Base-by-base conservation (phyloP, 2,113 vertebrate genomes). In the Lota lota region DNA sequence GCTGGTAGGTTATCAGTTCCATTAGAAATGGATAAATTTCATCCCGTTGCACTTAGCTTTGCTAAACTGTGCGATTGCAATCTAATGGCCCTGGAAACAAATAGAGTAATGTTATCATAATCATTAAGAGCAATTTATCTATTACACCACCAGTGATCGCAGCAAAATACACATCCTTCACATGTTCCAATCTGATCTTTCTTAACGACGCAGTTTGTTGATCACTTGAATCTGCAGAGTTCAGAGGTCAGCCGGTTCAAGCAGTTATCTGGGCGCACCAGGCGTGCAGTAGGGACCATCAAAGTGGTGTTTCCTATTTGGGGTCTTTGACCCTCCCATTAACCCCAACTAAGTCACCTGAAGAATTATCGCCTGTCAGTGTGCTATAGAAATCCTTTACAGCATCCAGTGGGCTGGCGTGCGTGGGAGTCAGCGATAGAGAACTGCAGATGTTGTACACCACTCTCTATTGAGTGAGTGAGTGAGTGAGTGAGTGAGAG, bases 261-360 rank as follows among this genome's bases (percentile, higher is more conserved):
- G 88, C 78, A 24, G 85, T 86, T 92, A 92, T 92, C 91, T 89
- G 87, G 22, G 62, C 1, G 73, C 79, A 80, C 83, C 90, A 90
- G 90, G 62, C 80, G 77, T 75, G 77, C 79, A 65, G 79, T 36
- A 80, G 79, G 79, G 75, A 75, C 70, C 69, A 74, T 86, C 75
- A 81, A 88, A 75, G 73, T 22, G 63, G 70, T 85, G 81, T 86
- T 84, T 83, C 83, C 87, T 88, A 88, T 89, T 78, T 69, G 79
- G 82, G 85, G 83, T 74, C 79, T 86, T 84, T 92, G 90, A 91
- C 91, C 91, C 78, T 88, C 18, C 53, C 18, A 28, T 28, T 28
- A 28, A 28, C 53, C 53, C 53, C 15, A 17, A 3, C 53, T 18
- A 5, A 40, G 18, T 79, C 16, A 68, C 61, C 50, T 21, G 12